Evolutionary conservation across 2,113 vertebrate genomes (phyloP).

Genomic region (Lasiurus cinereus): DNA sequence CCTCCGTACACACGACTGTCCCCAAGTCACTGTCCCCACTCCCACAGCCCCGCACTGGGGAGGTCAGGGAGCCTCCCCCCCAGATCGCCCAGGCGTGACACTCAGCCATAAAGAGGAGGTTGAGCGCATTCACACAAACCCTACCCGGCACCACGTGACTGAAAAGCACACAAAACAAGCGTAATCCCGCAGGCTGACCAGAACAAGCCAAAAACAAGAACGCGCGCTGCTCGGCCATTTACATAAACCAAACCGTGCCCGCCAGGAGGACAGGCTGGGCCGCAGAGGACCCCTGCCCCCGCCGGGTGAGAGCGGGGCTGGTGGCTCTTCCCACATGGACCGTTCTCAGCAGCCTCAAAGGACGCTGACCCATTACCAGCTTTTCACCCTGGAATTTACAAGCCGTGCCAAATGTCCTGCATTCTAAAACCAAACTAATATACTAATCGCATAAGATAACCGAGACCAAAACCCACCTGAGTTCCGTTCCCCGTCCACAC

Average conservation of each 20-base stretch:
- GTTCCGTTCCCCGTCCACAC: background rate
- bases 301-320: background rate
- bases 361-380: too few relatives aligned
- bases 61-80: background rate
- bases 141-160: background rate
- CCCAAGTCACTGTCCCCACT: background rate
- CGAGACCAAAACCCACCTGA: background rate
- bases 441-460: rapidly evolving
- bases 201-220: background rate
- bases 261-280: background rate
- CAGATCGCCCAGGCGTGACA: background rate
- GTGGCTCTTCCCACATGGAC: rapidly evolving
- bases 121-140: rapidly evolving
- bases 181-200: rapidly evolving
- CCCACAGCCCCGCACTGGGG: background rate
- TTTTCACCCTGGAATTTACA: background rate
- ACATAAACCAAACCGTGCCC: background rate
- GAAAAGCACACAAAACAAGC: too few relatives aligned
- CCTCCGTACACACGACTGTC: rapidly evolving
- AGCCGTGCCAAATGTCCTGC: rapidly evolving
- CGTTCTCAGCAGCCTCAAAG: background rate
- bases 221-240: rapidly evolving
- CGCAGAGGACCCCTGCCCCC: too few relatives aligned
- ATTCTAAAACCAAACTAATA: background rate
- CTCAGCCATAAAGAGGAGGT: rapidly evolving